Conservation (phyloP, 2,113 vertebrate species). For the Paramormyrops kingsleyae region DNA sequence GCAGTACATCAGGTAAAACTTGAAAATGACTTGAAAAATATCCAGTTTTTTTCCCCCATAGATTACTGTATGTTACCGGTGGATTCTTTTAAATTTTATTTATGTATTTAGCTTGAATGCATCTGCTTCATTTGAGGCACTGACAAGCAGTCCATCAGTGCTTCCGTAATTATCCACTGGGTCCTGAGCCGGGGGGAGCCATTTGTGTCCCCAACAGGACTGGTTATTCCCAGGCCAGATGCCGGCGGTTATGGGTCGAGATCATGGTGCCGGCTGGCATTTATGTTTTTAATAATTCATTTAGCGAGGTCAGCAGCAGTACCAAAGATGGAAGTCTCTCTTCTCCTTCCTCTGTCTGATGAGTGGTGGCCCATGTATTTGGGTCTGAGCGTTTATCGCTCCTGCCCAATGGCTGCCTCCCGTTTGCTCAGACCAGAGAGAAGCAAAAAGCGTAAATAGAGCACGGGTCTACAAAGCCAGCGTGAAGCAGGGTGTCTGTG, state of each 20-base stretch:
- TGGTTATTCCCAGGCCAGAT: neutral
- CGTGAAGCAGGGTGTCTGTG: neutral
- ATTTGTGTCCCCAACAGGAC: neutral
- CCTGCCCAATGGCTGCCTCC: neutral
- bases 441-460: neutral
- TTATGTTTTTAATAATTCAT: neutral
- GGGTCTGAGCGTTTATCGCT: neutral
- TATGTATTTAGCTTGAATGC: no score
- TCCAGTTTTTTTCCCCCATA: neutral
- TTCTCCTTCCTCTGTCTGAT: neutral
- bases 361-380: neutral
- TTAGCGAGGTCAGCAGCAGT: neutral
- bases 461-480: neutral
- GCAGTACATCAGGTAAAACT: neutral
- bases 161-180: neutral
- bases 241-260: neutral
- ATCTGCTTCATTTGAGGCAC: neutral
- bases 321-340: neutral
- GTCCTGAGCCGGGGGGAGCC: neutral
- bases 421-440: neutral
- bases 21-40: neutral
- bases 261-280: neutral
- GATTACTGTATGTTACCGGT: neutral
- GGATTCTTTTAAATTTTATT: neutral
- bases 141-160: neutral